Evolutionary conservation across 2,113 vertebrate species (phyloP), one percentile per base, ranked within the genome.

Genomic region (Oplegnathus fasciatus): DNA sequence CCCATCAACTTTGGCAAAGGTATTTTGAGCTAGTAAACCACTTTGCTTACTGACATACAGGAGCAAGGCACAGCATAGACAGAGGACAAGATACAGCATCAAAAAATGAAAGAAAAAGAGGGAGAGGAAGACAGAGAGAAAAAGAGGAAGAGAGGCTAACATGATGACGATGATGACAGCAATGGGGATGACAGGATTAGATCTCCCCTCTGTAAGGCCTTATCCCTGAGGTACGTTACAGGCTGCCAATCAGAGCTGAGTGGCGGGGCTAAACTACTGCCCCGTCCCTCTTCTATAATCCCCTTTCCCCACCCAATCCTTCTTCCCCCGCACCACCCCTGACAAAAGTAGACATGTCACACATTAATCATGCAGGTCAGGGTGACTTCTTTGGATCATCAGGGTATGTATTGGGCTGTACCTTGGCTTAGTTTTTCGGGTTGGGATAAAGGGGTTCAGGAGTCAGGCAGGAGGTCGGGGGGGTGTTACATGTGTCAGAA

Each of bases 1-100:
- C 96, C 97, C 96, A 96, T 97, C 96, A 96, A 97, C 97, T 98
- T 99, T 99, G 98, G 98, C 97, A 97, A 98, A 97, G 96, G 96
- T 96, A 95, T 95, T 91, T 95, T 95, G 96, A 96, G 96, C 97
- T 96, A 97, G 96, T 97, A 97, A 96, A 98, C 96, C 96, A 96
- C 95, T 95, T 94, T 95, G 96, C 94, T 95, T 96, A 95, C 95
- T 95, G 96, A 95, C 85, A 82, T 94, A 89, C 86, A 89, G 94
- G 54, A 97, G 96, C 94, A 97, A 97, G 97, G 97, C 97, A 96
- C 96, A 96, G 96, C 94, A 86, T 85, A 90, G 94, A 96, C 84
- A 96, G 96, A 97, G 74, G 97, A 96, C 95, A 94, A 96, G 96
- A 95, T 95, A 94, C 96, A 94, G 86, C 96, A 94, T 90, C 90